A percentile compares a stretch with the other conserved stretches of the same genome.
Conservation (phyloP, 2,113 vertebrate species). For the Clarias magur region DNA sequence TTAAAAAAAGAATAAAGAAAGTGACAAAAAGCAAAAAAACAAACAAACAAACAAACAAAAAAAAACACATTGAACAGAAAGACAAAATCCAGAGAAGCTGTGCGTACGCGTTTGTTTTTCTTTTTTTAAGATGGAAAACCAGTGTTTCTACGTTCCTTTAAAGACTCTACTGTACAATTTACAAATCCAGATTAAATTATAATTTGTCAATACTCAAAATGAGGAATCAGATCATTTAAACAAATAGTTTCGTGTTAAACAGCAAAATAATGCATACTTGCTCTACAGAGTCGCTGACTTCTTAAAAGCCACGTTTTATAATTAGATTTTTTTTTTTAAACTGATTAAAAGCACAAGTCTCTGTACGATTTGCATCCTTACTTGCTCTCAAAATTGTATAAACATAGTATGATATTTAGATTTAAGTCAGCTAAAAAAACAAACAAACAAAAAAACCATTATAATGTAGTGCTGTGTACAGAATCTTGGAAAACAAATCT, state of each 20-base stretch:
- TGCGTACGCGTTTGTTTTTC: background rate
- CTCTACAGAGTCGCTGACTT: background rate
- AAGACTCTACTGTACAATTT: background rate
- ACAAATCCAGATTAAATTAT: background rate
- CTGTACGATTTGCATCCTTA: background rate
- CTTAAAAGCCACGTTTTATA: background rate
- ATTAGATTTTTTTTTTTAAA: background rate
- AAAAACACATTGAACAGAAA: background rate
- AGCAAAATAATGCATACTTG: background rate
- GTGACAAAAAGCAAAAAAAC: background rate
- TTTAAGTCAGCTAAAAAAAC: background rate
- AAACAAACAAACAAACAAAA: background rate
- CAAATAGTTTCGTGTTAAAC: background rate
- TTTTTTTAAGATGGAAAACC: background rate
- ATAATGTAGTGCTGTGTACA: background rate
- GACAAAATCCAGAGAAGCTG: conserved; percentile 10
- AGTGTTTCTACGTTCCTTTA: background rate
- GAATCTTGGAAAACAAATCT: background rate
- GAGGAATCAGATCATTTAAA: background rate
- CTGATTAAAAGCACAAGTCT: background rate
- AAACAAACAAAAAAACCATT: background rate
- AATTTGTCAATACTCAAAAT: background rate
- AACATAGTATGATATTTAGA: background rate
- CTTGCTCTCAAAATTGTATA: background rate
- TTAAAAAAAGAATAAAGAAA: background rate